phyloP scores from a whole-genome alignment of 2,113 vertebrate species.

The Salvelinus alpinus region DNA sequence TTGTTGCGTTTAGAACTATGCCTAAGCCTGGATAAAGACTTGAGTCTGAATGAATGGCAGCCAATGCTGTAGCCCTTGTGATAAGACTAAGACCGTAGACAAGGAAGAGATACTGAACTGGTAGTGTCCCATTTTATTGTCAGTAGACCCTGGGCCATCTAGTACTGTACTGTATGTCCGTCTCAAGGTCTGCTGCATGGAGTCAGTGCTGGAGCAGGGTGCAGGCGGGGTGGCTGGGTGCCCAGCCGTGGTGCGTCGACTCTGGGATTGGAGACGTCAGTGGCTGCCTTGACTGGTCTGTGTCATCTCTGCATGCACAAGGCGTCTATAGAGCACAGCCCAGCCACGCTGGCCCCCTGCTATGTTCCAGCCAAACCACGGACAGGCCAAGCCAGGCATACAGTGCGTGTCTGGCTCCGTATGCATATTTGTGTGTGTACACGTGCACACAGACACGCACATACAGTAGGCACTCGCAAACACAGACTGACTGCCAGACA shows the following conservation, averaged over 20 bases:
- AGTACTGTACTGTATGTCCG: not conserved
- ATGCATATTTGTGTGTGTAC: not conserved
- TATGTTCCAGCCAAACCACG: not conserved
- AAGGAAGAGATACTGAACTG: not conserved
- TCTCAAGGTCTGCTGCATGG: not conserved
- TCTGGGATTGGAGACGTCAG: constrained; percentile 4
- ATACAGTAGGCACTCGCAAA: not conserved
- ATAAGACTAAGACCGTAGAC: not conserved
- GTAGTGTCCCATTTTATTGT: not conserved
- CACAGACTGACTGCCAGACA: not conserved
- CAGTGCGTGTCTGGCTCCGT: not conserved
- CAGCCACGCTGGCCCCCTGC: not conserved
- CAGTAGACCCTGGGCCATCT: not conserved
- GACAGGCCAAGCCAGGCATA: not conserved
- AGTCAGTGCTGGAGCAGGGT: not conserved
- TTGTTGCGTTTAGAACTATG: no score
- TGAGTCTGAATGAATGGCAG: no score
- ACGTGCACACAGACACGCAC: not conserved
- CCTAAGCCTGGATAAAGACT: no score
- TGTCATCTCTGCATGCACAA: not conserved
- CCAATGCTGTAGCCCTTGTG: no score
- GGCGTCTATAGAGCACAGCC: not conserved
- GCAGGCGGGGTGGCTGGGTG: not conserved
- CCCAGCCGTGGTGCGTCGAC: not conserved
- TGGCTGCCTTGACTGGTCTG: not conserved